These are phyloP conservation scores for Drosophila dives DNA, from an alignment of 2,888 invertebrate genomes.

Conservation along the genomic window DNA sequence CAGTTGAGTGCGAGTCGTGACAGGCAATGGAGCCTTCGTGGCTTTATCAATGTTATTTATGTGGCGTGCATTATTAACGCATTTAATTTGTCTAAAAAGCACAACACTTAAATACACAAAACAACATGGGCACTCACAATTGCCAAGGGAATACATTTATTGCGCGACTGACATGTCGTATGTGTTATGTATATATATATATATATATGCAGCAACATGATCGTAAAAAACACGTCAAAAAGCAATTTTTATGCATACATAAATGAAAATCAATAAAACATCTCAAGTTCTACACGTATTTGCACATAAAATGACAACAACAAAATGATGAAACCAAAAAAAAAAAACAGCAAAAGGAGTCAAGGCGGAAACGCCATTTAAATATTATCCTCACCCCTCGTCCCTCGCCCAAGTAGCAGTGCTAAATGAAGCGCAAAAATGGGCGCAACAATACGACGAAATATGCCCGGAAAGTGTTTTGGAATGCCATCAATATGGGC, in stretches of 20 bases:
- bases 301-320: constrained; percentile 52
- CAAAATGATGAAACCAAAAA: constrained; percentile 11
- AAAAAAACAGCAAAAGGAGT: constrained; percentile 26
- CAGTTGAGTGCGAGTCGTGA: constrained; percentile 32
- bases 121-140: neutral
- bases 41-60: constrained; percentile 72
- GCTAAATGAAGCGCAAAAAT: constrained; percentile 76
- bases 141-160: constrained; percentile 42
- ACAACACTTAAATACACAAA: constrained; percentile 35
- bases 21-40: constrained; percentile 30
- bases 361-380: constrained; percentile 64
- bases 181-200: constrained; percentile 54
- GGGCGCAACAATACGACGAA: constrained; percentile 61
- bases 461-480: constrained; percentile 53
- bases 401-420: neutral
- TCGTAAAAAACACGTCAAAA: constrained; percentile 73
- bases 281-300: constrained; percentile 35
- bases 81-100: constrained; percentile 76
- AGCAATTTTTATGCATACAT: constrained; percentile 73
- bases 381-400: constrained; percentile 57
- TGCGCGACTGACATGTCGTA: constrained; percentile 57
- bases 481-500: constrained; percentile 66
- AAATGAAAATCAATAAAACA: constrained; percentile 78
- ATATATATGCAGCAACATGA: constrained; percentile 50
- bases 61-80: constrained; percentile 67